Evolutionary conservation across 2,888 invertebrate species (phyloP).

Genomic region (Ophraella communa): DNA sequence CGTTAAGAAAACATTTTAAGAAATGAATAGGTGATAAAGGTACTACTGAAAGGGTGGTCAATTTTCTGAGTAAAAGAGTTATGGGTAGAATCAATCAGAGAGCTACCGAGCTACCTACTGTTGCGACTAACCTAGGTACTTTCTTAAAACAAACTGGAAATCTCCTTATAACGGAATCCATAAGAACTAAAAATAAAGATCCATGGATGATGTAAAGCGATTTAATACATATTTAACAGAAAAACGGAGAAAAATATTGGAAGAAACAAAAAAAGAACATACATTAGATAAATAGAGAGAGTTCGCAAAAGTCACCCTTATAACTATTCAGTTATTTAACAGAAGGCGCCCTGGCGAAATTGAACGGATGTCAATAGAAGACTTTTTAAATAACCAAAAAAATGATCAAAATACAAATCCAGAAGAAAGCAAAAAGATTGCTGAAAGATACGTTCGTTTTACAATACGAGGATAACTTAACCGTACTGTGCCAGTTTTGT

Average conservation of each 20-base stretch:
- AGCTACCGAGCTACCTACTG: no score
- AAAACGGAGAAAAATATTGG: not conserved
- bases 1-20: no score
- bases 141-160: slow-evolving; percentile 33
- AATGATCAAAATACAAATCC: not conserved
- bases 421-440: not conserved
- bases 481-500: not conserved
- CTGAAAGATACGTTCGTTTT: not conserved
- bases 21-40: no score
- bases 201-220: slow-evolving; percentile 15
- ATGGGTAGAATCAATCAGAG: no score
- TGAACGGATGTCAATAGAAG: not conserved
- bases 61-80: no score
- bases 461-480: not conserved
- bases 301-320: slow-evolving; percentile 11
- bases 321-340: not conserved
- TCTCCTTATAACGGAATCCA: slow-evolving; percentile 10
- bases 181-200: slow-evolving; percentile 12
- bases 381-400: not conserved
- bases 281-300: not conserved
- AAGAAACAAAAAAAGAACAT: not conserved
- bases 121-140: slow-evolving; percentile 35
- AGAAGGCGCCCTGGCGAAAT: not conserved
- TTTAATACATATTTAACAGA: slow-evolving; percentile 2
- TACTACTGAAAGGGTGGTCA: no score